Evolutionary conservation across 1,140 invertebrate species (phyloP).

Genomic region (Hyles vespertilio): DNA sequence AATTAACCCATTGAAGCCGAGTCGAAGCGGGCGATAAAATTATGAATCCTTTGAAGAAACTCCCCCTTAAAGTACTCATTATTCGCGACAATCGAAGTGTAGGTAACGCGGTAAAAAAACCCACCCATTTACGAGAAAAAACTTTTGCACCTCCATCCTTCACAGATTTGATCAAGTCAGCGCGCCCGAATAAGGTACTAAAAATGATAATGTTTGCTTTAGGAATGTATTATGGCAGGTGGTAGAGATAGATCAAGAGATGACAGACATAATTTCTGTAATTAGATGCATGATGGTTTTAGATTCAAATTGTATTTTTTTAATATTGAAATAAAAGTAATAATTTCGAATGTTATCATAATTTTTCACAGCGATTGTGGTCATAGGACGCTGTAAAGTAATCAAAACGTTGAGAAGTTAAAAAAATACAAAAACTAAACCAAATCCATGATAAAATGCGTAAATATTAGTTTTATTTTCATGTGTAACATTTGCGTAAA

Average conservation of each 20-base stretch:
- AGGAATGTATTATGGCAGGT: conserved; percentile 3
- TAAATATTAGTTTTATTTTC: too few species aligned
- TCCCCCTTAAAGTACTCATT: conserved; percentile 2
- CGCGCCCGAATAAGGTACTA: conserved; percentile 16
- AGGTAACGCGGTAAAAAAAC: conserved; percentile 3
- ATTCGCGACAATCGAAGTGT: conserved; percentile 3
- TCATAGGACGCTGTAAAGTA: too few species aligned
- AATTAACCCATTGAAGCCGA: background rate
- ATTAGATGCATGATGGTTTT: too few species aligned
- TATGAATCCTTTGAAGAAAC: background rate
- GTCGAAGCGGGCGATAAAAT: background rate
- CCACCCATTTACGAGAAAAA: conserved; percentile 6
- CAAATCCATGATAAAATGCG: too few species aligned
- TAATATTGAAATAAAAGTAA: too few species aligned
- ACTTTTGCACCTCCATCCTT: conserved; percentile 21
- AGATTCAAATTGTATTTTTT: too few species aligned
- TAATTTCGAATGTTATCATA: too few species aligned
- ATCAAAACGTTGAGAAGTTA: too few species aligned
- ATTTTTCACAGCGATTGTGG: too few species aligned
- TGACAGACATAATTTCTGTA: too few species aligned
- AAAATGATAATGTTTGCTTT: conserved; percentile 16
- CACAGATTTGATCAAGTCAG: conserved; percentile 23
- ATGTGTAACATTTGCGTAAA: too few species aligned
- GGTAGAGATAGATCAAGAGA: background rate
- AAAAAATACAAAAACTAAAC: too few species aligned